Evolutionary conservation across 2,797 vertebrate genomes (phyloP).

Genomic region (Rallus crepitans): DNA sequence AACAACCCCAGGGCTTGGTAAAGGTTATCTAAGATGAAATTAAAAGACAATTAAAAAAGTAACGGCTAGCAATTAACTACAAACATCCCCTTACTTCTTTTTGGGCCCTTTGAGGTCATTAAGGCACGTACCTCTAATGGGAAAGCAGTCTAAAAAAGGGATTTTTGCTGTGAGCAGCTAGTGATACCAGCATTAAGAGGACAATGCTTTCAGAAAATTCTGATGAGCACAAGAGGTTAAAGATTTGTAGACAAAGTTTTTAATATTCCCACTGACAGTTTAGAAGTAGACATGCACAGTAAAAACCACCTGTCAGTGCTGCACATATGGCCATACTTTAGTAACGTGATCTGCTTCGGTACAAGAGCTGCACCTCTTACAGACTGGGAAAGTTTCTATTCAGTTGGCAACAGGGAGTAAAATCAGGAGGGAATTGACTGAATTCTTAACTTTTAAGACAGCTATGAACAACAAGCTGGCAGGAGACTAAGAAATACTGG

Average conservation of each 20-base stretch:
- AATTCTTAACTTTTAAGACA: conserved; percentile 28
- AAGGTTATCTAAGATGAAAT: neutral
- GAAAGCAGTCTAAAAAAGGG: neutral
- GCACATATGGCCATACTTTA: conserved; percentile 39
- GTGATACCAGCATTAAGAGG: neutral
- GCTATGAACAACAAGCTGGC: conserved; percentile 12
- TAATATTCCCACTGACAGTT: conserved; percentile 39
- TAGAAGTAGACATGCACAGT: conserved; percentile 26
- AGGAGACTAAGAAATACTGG: neutral
- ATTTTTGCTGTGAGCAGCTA: neutral
- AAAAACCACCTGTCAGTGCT: conserved; percentile 46
- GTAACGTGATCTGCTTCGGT: neutral
- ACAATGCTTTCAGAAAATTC: conserved; percentile 36
- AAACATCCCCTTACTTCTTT: neutral
- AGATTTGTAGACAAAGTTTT: neutral
- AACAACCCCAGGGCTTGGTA: neutral
- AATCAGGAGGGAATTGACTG: conserved; percentile 28
- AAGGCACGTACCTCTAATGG: neutral
- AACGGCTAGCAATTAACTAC: neutral
- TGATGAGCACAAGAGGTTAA: neutral
- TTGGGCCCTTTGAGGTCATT: neutral
- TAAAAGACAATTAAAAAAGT: neutral
- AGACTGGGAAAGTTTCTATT: conserved; percentile 18
- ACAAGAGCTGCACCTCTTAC: neutral
- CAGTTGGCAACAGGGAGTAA: conserved; percentile 4